Evolutionary conservation across 2,113 vertebrate species (phyloP).

Genomic region (Aptenodytes patagonicus): DNA sequence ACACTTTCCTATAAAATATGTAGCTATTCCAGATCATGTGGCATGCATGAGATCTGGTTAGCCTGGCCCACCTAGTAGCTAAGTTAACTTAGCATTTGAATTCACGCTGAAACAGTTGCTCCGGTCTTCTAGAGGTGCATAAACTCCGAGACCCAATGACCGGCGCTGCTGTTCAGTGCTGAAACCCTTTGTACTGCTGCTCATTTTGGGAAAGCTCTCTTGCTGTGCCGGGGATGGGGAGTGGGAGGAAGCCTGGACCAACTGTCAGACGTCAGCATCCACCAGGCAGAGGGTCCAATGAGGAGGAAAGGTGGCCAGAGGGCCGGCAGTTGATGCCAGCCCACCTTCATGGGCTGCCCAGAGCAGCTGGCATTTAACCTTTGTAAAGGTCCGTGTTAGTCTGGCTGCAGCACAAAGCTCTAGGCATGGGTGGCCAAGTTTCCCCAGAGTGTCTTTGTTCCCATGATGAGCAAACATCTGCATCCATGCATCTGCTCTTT

Average conservation of each 20-base stretch:
- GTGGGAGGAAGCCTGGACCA: background rate
- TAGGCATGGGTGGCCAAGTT: background rate
- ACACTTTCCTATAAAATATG: fast-evolving
- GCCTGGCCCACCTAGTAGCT: background rate
- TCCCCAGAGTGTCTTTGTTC: background rate
- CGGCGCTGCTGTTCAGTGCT: fast-evolving
- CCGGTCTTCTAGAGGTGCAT: background rate
- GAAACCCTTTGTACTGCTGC: background rate
- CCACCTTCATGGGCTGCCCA: background rate
- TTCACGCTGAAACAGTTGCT: background rate
- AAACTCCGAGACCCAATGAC: fast-evolving
- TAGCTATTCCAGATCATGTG: background rate
- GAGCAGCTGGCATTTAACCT: no score
- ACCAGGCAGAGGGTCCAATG: background rate
- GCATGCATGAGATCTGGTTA: background rate
- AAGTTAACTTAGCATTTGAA: background rate
- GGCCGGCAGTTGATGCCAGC: background rate
- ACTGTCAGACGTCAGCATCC: background rate
- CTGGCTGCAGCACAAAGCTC: background rate
- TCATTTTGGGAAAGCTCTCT: background rate
- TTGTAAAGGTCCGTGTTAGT: background rate
- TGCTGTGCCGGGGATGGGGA: background rate
- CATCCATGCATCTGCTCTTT: background rate
- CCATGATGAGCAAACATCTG: background rate
- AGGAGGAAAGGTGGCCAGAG: background rate